Conservation (phyloP, 2,113 vertebrate species). For the Lucifuga dentata region DNA sequence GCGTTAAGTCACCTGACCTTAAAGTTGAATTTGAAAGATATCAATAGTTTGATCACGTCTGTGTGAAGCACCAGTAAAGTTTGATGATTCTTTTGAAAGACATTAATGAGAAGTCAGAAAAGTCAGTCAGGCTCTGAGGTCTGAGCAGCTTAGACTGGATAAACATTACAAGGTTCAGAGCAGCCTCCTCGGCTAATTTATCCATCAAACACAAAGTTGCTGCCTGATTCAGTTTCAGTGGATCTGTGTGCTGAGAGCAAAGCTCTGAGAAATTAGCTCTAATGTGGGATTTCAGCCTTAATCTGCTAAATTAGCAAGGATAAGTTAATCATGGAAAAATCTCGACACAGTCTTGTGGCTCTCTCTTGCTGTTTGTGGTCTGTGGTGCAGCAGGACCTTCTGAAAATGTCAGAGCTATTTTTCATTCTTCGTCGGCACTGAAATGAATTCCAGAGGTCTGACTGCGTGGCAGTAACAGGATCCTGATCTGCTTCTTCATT, state of each 20-base stretch:
- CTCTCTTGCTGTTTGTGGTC: constrained; percentile 5
- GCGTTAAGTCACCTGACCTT: too few relatives aligned
- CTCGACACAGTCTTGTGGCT: neutral
- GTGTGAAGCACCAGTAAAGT: too few relatives aligned
- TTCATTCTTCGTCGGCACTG: constrained; percentile 26
- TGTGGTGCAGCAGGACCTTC: constrained; percentile 1
- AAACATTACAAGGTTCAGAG: neutral
- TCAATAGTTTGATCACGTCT: too few relatives aligned
- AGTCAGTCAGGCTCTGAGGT: too few relatives aligned
- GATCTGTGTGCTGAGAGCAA: constrained; percentile 11
- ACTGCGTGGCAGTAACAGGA: constrained; percentile 18
- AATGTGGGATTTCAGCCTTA: constrained; percentile 25
- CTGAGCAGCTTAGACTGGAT: neutral
- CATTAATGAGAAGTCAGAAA: too few relatives aligned
- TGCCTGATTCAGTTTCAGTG: neutral
- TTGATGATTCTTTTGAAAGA: too few relatives aligned
- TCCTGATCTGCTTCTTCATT: constrained; percentile 21
- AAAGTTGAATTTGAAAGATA: too few relatives aligned
- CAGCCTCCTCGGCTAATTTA: neutral
- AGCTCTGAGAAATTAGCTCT: constrained; percentile 9
- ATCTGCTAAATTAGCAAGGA: constrained; percentile 32
- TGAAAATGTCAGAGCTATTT: constrained; percentile 32
- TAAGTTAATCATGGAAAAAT: constrained; percentile 26
- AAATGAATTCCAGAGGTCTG: constrained; percentile 25
- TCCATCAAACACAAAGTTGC: neutral